Evolutionary conservation across 1,140 invertebrate genomes (phyloP), one percentile per base, ranked within the genome.

Genomic region (Calliopsis andreniformis): DNA sequence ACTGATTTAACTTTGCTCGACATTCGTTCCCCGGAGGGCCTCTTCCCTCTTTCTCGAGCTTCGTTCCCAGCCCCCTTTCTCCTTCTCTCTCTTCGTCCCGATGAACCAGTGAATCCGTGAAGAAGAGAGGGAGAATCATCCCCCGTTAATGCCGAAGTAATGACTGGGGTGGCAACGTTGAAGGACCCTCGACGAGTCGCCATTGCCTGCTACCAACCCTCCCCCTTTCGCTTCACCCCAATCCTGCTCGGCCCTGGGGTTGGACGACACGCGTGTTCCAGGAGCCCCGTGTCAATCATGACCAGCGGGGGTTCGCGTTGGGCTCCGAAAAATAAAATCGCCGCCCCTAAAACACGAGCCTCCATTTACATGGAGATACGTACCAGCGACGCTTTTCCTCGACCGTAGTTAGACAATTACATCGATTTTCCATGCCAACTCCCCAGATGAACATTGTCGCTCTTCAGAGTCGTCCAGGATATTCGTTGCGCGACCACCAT

Each of bases 131-230:
- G 69, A 80, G 80, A 84, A 90, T 89, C 87, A 85, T 87, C 89
- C 87, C 88, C 85, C 85, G 88, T 88, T 91, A 90, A 90, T 90
- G 86, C 87, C 86, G 70, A 89, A 89, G 87, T 90, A 90, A 90
- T 90, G 89, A 89, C 86, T 87, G 84, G 89, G 89, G 89, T 89
- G 87, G 89, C 79, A 86, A 87, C 85, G 83, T 85, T 89, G 82
- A 84, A 90, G 88, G 77, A 85, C 87, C 85, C 89, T 90, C 85
- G 78, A 85, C 59, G 75, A 80, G 82, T 75, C 82, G 82, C 81
- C 81, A 80, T 84, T 62, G 80, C 76, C 61, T 69, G 45, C 64
- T 30, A 59, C 10, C 64, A 49, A 45, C 53, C 53, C 43, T 43
- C 64, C 68, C 45, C 45, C n/a, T 35, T 7, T 28, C 47, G 20